A percentile compares a stretch with the other conserved stretches of the same genome.
Conservation (phyloP, 2,888 invertebrate genomes). For the Sipunculus nudus region DNA sequence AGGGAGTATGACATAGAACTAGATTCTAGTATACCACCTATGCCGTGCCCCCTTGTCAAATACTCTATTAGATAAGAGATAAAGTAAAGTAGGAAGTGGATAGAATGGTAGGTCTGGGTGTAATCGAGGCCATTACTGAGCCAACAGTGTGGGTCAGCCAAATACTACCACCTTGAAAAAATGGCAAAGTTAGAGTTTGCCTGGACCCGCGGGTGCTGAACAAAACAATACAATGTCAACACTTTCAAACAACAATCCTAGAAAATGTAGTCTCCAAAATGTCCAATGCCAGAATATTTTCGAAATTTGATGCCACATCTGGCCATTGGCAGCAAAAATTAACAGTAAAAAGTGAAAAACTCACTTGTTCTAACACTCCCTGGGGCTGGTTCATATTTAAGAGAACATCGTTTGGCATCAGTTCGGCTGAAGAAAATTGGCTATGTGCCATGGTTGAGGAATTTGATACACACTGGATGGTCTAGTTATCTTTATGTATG, state of each 20-base stretch:
- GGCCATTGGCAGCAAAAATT: neutral
- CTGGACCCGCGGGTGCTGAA: conserved; percentile 5
- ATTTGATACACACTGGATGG: neutral
- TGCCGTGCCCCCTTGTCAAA: too few species aligned
- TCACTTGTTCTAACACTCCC: neutral
- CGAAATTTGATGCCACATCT: too few species aligned
- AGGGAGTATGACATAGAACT: too few species aligned
- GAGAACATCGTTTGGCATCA: conserved; percentile 13
- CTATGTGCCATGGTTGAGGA: conserved; percentile 9
- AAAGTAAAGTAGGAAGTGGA: too few species aligned
- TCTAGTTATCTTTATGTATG: conserved; percentile 3
- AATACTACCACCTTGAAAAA: too few species aligned
- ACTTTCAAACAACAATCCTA: conserved; percentile 1
- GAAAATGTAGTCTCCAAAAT: neutral
- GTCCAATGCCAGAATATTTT: conserved; percentile 3
- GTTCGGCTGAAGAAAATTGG: conserved; percentile 4
- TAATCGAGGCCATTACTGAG: too few species aligned
- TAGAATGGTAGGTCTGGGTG: too few species aligned
- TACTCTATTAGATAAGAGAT: too few species aligned
- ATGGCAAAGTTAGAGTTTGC: conserved; percentile 4
- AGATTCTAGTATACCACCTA: too few species aligned
- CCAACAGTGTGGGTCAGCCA: too few species aligned
- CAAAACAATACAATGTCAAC: conserved; percentile 4
- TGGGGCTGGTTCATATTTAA: conserved; percentile 1
- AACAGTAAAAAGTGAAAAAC: neutral